phyloP scores from a whole-genome alignment of 2,797 vertebrate genomes.

The Anisognathus igniventris region DNA sequence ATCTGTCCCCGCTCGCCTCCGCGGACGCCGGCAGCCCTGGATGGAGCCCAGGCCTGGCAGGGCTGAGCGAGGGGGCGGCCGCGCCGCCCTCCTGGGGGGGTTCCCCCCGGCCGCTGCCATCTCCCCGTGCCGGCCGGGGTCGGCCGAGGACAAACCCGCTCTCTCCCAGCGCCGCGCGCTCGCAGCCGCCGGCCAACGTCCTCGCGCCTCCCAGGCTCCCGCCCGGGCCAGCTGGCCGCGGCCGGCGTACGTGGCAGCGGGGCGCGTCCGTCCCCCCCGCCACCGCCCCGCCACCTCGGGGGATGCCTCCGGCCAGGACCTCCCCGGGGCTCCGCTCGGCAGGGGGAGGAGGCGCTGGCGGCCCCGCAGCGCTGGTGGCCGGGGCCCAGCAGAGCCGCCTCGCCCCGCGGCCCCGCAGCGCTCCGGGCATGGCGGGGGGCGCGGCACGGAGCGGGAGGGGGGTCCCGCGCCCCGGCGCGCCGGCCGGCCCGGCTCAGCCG shows the following conservation, averaged over 20 bases:
- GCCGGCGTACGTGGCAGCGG: slow-evolving; percentile 41
- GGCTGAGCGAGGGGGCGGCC: not conserved
- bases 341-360: not conserved
- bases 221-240: slow-evolving; percentile 14
- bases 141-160: slow-evolving; percentile 18
- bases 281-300: not conserved
- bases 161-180: not conserved
- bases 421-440: fast-evolving
- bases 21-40: not conserved
- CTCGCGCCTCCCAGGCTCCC: not conserved
- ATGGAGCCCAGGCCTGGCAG: slow-evolving; percentile 10
- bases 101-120: not conserved
- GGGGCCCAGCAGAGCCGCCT: not conserved
- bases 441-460: not conserved
- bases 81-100: not conserved
- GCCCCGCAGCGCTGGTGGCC: not conserved
- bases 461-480: not conserved
- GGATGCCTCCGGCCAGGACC: not conserved
- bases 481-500: not conserved
- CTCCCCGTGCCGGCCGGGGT: not conserved
- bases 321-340: not conserved
- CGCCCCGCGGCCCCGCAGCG: not conserved
- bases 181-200: slow-evolving; percentile 3
- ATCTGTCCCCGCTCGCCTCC: slow-evolving; percentile 11
- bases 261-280: not conserved